Conservation (phyloP, 2,888 invertebrate species). For the Disparrhopalites patrizii region DNA sequence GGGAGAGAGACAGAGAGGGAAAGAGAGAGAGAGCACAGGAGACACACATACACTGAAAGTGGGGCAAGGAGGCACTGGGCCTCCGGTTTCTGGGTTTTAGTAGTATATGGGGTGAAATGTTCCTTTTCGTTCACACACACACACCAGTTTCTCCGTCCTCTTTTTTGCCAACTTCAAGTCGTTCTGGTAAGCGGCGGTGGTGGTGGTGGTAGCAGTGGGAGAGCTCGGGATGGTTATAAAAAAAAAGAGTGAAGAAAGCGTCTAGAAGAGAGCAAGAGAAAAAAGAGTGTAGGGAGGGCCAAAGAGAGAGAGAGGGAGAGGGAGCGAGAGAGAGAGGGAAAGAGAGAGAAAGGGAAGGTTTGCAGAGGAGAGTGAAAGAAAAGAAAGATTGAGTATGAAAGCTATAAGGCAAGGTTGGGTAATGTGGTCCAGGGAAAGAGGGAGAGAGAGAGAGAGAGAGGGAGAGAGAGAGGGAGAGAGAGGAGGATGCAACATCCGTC, state of each 20-base stretch:
- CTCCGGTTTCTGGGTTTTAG: conserved; percentile 1
- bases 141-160: too few species aligned
- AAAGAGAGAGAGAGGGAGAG: background rate
- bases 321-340: background rate
- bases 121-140: too few species aligned
- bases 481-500: background rate
- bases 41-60: too few species aligned
- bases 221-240: background rate
- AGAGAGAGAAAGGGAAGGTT: background rate
- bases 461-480: too few species aligned
- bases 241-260: background rate
- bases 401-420: background rate
- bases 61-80: conserved; percentile 16
- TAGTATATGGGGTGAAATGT: conserved; percentile 15
- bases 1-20: conserved; percentile 6
- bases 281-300: background rate
- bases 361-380: background rate
- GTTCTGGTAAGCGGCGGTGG: too few species aligned
- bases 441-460: too few species aligned
- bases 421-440: background rate
- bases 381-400: background rate
- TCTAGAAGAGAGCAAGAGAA: too few species aligned
- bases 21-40: background rate
- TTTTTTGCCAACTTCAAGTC: too few species aligned
- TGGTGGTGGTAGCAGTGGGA: background rate